Percentiles rank a stretch among this genome's conserved stretches.
Evolutionary conservation across 2,888 invertebrate species (phyloP).

Genomic region (Doris montereyensis): DNA sequence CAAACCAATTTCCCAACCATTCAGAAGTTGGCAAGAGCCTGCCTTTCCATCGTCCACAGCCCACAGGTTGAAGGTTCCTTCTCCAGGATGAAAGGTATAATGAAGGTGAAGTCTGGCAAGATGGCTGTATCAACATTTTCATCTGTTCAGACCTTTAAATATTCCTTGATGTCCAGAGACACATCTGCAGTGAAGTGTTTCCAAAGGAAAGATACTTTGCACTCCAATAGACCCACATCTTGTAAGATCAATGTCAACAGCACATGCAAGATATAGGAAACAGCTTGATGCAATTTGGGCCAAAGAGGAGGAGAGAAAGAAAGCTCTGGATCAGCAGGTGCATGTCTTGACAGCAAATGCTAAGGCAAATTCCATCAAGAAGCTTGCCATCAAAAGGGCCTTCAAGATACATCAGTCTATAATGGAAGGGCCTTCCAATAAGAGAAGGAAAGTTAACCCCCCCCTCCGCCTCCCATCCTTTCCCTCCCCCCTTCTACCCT

Average conservation of each 20-base stretch:
- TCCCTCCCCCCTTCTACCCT: too few species aligned
- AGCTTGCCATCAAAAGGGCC: not conserved
- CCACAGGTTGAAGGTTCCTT: constrained; percentile 7
- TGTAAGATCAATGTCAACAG: not conserved
- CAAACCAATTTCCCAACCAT: not conserved
- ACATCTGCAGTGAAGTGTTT: constrained; percentile 3
- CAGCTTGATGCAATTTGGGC: not conserved
- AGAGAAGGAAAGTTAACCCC: too few species aligned
- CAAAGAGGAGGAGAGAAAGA: not conserved
- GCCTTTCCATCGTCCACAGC: not conserved
- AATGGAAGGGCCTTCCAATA: too few species aligned
- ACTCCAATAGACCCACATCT: not conserved
- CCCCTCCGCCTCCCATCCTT: too few species aligned
- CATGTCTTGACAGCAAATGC: not conserved
- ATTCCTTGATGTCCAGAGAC: not conserved
- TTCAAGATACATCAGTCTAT: too few species aligned
- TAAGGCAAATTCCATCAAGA: not conserved
- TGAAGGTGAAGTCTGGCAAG: constrained; percentile 8
- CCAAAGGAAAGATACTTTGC: not conserved
- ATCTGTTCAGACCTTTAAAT: constrained; percentile 6
- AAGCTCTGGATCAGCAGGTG: constrained; percentile 3
- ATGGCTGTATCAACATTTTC: not conserved
- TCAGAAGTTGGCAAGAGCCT: constrained; percentile 3
- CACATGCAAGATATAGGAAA: constrained; percentile 2
- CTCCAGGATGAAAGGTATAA: constrained; percentile 1